phyloP scores from a whole-genome alignment of 2,113 vertebrate genomes.

The Paratilapia polleni region DNA sequence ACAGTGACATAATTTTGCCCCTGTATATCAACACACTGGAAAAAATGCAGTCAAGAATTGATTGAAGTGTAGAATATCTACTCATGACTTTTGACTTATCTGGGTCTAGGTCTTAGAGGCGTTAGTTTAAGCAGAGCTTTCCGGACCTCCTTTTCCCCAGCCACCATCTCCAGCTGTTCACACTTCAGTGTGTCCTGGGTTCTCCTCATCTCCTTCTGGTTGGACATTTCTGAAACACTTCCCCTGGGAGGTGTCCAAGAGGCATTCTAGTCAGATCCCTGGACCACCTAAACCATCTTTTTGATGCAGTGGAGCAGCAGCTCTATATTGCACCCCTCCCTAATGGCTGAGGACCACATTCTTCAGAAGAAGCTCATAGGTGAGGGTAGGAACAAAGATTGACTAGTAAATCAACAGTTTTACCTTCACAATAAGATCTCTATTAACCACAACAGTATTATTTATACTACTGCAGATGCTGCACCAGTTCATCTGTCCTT shows the following conservation, averaged over 20 bases:
- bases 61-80: neutral
- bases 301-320: neutral
- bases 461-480: neutral
- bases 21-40: neutral
- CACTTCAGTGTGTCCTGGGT: no score
- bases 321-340: neutral
- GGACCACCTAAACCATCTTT: neutral
- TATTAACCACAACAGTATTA: neutral
- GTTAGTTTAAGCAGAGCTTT: no score
- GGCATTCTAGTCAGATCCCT: fast-evolving
- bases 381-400: neutral
- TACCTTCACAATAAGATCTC: neutral
- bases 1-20: neutral
- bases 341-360: neutral
- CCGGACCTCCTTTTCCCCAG: neutral
- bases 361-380: neutral
- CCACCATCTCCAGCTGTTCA: no score
- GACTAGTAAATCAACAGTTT: neutral
- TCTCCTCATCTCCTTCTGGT: neutral
- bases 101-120: neutral
- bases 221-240: neutral
- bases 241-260: neutral
- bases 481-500: neutral
- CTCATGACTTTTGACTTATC: neutral
- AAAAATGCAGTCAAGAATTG: no score